Evolutionary conservation across 1,140 invertebrate genomes (phyloP).

Genomic region (Papilio polyxenes): DNA sequence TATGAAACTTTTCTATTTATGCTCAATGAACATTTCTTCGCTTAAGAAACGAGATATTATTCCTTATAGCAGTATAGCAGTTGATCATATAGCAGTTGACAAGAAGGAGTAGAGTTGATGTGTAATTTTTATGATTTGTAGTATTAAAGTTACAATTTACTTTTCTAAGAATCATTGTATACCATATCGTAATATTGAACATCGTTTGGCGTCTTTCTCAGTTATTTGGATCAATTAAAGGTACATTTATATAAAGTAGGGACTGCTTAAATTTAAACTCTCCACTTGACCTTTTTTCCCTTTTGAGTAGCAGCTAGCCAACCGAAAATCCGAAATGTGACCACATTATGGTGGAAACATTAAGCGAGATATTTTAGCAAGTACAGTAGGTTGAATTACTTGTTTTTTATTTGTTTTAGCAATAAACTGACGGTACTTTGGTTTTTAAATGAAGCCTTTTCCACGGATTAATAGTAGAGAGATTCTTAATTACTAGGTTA

Average conservation of each 20-base stretch:
- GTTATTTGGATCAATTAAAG: conserved; percentile 22
- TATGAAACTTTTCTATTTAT: too few species aligned
- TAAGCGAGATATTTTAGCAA: background rate
- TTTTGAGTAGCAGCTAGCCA: conserved; percentile 24
- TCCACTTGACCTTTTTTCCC: conserved; percentile 24
- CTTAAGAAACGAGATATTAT: too few species aligned
- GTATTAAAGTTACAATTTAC: background rate
- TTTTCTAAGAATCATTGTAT: background rate
- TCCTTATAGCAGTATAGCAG: too few species aligned
- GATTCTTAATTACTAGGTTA: too few species aligned
- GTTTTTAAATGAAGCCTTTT: background rate
- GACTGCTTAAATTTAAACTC: conserved; percentile 16
- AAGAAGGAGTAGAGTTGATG: background rate
- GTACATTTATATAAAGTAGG: conserved; percentile 22
- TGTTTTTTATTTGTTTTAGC: background rate
- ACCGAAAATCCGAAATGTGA: conserved; percentile 12
- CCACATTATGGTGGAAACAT: conserved; percentile 17
- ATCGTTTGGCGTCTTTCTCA: background rate
- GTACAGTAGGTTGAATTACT: background rate
- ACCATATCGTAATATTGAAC: background rate
- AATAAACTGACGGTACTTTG: background rate
- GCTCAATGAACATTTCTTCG: too few species aligned
- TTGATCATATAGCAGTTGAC: too few species aligned
- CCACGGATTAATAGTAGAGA: background rate
- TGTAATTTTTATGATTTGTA: background rate